phyloP scores from a whole-genome alignment of 1,140 invertebrate species.

The Colletes latitarsis region DNA sequence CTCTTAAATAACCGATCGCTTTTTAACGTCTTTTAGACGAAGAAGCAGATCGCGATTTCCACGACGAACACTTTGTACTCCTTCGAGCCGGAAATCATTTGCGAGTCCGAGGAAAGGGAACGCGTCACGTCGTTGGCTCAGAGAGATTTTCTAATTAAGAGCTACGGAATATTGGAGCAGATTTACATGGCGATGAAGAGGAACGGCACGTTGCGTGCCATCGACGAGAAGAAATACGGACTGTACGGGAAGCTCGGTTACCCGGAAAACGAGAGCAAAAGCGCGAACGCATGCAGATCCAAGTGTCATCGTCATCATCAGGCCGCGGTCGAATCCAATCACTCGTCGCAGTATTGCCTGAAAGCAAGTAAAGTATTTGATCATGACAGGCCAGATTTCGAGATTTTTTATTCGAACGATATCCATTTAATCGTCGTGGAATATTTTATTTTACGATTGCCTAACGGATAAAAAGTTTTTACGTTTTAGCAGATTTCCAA shows the following conservation, averaged over 20 bases:
- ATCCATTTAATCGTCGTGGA: no score
- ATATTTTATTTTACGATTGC: no score
- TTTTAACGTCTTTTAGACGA: constrained; percentile 9
- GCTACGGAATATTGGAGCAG: constrained; percentile 84
- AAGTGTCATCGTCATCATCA: constrained; percentile 19
- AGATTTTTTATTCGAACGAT: no score
- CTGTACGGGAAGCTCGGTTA: constrained; percentile 74
- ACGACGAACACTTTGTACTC: constrained; percentile 69
- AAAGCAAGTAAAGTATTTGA: constrained; percentile 20
- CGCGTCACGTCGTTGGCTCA: constrained; percentile 83
- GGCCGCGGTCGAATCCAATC: background rate
- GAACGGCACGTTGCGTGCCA: constrained; percentile 81
- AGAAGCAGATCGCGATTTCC: constrained; percentile 33
- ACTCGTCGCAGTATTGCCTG: constrained; percentile 34
- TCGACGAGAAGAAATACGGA: constrained; percentile 83
- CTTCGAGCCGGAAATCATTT: constrained; percentile 84
- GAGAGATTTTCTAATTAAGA: constrained; percentile 84
- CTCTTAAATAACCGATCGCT: no score
- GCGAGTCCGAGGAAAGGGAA: constrained; percentile 85
- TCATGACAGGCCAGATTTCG: no score
- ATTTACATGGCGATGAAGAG: constrained; percentile 83
- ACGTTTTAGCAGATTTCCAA: constrained; percentile 56
- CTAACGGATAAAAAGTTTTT: background rate
- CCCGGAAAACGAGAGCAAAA: constrained; percentile 1
- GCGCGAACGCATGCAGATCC: constrained; percentile 1